phyloP scores from a whole-genome alignment of 2,888 invertebrate genomes.

The Hetaerina titia region DNA sequence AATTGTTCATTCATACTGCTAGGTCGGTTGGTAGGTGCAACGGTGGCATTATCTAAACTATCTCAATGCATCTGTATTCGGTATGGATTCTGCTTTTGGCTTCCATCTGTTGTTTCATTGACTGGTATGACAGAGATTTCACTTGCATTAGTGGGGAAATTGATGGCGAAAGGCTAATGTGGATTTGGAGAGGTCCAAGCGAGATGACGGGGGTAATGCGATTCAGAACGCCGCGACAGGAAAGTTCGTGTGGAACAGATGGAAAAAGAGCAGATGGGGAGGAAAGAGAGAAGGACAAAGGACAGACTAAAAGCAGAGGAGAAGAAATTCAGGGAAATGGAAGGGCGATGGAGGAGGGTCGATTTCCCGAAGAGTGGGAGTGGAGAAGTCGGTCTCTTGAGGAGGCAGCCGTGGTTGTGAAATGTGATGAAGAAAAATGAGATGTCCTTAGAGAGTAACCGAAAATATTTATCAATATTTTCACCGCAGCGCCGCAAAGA shows the following conservation, averaged over 20 bases:
- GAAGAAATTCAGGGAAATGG: neutral
- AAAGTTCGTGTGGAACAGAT: neutral
- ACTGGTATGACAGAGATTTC: no score
- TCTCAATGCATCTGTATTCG: no score
- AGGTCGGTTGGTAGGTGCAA: no score
- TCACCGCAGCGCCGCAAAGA: neutral
- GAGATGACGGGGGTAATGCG: neutral
- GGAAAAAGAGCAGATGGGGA: neutral
- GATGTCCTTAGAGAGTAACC: constrained; percentile 45
- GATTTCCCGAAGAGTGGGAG: neutral
- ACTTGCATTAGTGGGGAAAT: neutral
- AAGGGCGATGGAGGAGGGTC: neutral
- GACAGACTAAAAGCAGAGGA: neutral
- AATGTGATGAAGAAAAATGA: constrained; percentile 58
- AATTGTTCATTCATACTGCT: no score
- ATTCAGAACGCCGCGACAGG: constrained; percentile 1
- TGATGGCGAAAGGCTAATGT: neutral
- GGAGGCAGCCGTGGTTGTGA: constrained; percentile 44
- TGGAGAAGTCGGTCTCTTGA: constrained; percentile 17
- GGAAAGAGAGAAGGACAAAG: constrained; percentile 11
- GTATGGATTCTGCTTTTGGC: no score
- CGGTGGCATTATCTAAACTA: no score
- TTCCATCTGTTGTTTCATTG: no score
- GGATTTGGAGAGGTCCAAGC: neutral
- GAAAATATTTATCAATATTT: constrained; percentile 64